Conservation (phyloP, 2,113 vertebrate genomes). For the Narcine bancroftii region DNA sequence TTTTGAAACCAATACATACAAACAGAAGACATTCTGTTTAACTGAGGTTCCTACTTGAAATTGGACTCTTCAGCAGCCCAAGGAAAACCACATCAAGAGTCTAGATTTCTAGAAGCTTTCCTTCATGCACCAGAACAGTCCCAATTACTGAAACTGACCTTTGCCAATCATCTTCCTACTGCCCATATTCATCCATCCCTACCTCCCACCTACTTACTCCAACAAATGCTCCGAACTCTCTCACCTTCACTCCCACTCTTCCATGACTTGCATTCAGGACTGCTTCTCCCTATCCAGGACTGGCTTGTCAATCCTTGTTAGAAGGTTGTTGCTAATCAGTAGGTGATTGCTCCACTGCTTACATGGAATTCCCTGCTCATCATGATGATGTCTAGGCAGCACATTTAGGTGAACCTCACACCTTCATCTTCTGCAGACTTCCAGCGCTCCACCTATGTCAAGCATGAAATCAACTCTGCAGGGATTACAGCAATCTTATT, state of each 20-base stretch:
- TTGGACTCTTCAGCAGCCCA: not conserved
- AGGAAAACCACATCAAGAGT: not conserved
- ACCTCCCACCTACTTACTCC: not conserved
- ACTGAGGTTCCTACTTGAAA: not conserved
- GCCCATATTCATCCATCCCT: not conserved
- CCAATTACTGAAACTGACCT: not conserved
- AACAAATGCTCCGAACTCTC: not conserved
- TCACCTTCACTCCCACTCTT: not conserved
- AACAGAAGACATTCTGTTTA: not conserved
- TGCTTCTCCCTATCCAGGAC: not conserved
- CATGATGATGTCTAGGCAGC: not conserved
- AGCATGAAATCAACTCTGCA: too few relatives aligned
- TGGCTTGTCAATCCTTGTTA: not conserved
- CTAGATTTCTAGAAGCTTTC: not conserved
- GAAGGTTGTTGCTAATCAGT: not conserved
- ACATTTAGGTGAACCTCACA: not conserved
- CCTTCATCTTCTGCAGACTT: not conserved
- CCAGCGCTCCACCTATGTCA: too few relatives aligned
- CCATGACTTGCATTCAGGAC: too few relatives aligned
- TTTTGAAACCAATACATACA: not conserved
- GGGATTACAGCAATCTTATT: not conserved
- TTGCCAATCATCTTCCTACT: not conserved
- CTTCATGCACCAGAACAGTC: not conserved
- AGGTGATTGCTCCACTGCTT: not conserved
- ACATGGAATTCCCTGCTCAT: not conserved